Evolutionary conservation across 2,888 invertebrate genomes (phyloP), one percentile per base, ranked within the genome.

Genomic region (Synergus umbraculus): DNA sequence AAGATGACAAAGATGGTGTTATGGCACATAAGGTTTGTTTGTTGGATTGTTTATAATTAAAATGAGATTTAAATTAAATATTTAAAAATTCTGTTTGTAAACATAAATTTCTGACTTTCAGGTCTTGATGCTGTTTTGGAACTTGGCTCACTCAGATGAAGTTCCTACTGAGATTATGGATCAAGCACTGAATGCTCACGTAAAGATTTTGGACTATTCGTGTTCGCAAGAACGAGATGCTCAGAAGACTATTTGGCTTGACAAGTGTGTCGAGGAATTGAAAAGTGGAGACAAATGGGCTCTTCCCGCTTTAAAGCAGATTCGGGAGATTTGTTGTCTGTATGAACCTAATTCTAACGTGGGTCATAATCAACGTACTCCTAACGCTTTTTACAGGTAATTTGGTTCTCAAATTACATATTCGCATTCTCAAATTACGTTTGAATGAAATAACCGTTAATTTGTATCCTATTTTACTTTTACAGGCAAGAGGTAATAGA

Each of bases 1-100:
- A 99, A 93, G 99, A 99, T 92, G 99, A 99, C 92, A 99, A 99
- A 92, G 98, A 99, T 92, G 99, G 99, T 76, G 98, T 98, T 12
- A 99, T 99, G 99, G 98, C 99, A 67, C 97, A 98, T 92, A 99
- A 99, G 94, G 98, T 96, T 79, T 7, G 54, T 79, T 67, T 60
- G 79, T 65, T 60, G 54, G 58, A 76, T 41, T 69, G 0, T n/a
- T 81, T 63, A 15, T 67, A 44, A 44, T 77, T 60, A 77, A 79
- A 81, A 41, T 79, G 46, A 77, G 54, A 58, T 4, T 4, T 63
- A 29, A 29, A 18, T 15, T 65, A 78, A 43, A n/a, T 64, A 44
- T 73, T 58, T 69, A 60, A 41, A 63, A 10, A 64, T 76, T 78
- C 18, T 54, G n/a, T 76, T 64, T 76, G 58, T 58, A 58, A 18